phyloP scores from a whole-genome alignment of 2,797 vertebrate species.

The Coreius guichenoti region DNA sequence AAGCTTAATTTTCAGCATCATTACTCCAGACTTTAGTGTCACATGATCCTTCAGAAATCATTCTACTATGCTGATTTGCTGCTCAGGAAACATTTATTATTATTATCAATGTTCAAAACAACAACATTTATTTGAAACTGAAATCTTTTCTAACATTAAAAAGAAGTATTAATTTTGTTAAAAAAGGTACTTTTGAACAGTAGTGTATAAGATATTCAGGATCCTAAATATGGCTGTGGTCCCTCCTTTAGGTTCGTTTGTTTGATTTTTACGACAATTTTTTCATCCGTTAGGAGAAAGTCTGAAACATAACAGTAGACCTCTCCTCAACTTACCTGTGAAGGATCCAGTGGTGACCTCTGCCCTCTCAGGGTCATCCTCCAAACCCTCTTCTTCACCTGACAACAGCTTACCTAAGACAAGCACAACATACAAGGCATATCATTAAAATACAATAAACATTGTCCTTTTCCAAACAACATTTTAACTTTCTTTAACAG shows the following conservation, averaged over 20 bases:
- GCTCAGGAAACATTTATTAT: neutral
- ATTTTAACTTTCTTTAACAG: neutral
- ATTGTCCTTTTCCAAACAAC: neutral
- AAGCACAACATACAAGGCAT: slow-evolving; percentile 49
- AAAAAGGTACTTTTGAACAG: neutral
- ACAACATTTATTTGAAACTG: neutral
- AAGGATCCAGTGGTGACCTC: slow-evolving; percentile 86
- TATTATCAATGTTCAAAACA: neutral
- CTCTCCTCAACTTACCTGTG: slow-evolving; percentile 76
- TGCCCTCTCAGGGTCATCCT: slow-evolving; percentile 90
- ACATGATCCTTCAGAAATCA: neutral
- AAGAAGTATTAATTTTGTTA: neutral
- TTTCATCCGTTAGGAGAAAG: neutral
- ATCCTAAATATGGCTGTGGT: neutral
- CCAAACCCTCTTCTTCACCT: slow-evolving; percentile 92
- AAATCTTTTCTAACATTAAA: neutral
- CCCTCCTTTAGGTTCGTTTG: neutral
- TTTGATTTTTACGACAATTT: neutral
- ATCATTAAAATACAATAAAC: neutral
- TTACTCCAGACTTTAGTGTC: neutral
- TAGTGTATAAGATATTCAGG: neutral
- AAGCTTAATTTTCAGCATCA: neutral
- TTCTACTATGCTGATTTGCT: neutral
- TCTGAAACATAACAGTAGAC: neutral
- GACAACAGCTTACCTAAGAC: slow-evolving; percentile 87